Evolutionary conservation across 2,797 vertebrate genomes (phyloP).

Genomic region (Taenioides sp.): DNA sequence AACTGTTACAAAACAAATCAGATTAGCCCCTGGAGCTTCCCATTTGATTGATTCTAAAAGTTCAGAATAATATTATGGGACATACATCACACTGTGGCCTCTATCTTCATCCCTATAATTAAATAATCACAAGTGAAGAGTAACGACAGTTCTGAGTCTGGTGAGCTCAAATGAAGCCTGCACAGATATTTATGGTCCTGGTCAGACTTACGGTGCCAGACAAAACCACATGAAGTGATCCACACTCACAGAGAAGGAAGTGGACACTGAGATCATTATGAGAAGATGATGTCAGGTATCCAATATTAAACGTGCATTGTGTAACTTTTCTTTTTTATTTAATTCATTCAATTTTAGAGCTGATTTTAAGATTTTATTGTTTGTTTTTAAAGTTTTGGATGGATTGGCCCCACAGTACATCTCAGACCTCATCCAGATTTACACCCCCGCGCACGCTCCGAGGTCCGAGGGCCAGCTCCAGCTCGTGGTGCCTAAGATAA

Average conservation of each 20-base stretch:
- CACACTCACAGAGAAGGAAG: constrained; percentile 72
- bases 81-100: background rate
- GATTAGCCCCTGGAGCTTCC: too few relatives aligned
- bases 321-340: too few relatives aligned
- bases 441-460: too few relatives aligned
- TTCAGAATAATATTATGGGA: background rate
- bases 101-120: constrained; percentile 24
- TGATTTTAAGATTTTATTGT: too few relatives aligned
- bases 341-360: too few relatives aligned
- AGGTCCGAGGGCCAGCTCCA: too few relatives aligned
- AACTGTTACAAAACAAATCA: too few relatives aligned
- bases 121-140: constrained; percentile 65
- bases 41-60: background rate
- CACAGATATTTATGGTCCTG: constrained; percentile 53
- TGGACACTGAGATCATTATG: constrained; percentile 75
- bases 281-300: constrained; percentile 78
- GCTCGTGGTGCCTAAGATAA: too few relatives aligned
- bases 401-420: too few relatives aligned
- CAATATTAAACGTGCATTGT: constrained; percentile 25
- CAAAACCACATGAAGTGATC: constrained; percentile 72
- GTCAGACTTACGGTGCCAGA: constrained; percentile 58
- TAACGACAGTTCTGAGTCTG: constrained; percentile 63
- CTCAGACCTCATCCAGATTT: too few relatives aligned
- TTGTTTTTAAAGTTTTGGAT: too few relatives aligned
- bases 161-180: constrained; percentile 51